phyloP scores from a whole-genome alignment of 1,140 invertebrate species.

The Onthophagus taurus region DNA sequence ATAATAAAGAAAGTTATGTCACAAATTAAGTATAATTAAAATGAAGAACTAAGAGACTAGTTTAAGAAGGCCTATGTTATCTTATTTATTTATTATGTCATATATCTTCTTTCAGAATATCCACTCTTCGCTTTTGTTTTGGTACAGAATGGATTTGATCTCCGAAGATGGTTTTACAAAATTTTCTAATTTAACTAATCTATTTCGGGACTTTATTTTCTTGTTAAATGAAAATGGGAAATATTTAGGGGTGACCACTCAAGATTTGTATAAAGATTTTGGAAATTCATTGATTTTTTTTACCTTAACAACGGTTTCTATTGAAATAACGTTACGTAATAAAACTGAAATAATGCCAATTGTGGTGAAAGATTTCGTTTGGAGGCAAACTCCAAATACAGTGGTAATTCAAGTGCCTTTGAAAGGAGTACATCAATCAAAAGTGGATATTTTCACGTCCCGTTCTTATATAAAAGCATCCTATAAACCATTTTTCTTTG shows the following conservation, averaged over 20 bases:
- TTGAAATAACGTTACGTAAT: not conserved
- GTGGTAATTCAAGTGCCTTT: conserved; percentile 50
- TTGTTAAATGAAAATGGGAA: not conserved
- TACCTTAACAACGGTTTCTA: not conserved
- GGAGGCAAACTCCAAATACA: conserved; percentile 50
- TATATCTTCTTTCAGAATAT: too few relatives aligned
- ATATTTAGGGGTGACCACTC: not conserved
- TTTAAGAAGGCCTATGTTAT: too few relatives aligned
- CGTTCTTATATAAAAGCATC: conserved; percentile 56
- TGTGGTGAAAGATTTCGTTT: conserved; percentile 56
- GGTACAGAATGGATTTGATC: not conserved
- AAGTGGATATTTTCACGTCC: conserved; percentile 53
- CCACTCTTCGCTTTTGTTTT: too few relatives aligned
- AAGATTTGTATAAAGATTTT: not conserved
- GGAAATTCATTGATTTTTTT: not conserved
- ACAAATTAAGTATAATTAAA: too few relatives aligned
- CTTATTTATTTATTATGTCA: too few relatives aligned
- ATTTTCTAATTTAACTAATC: not conserved
- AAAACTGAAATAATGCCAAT: conserved; percentile 51
- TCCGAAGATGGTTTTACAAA: not conserved
- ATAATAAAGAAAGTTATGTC: too few relatives aligned
- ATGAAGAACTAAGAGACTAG: too few relatives aligned
- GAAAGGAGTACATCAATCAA: conserved; percentile 40
- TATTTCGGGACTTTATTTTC: not conserved
- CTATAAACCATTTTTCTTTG: conserved; percentile 56